Evolutionary conservation across 1,140 invertebrate genomes (phyloP).

Genomic region (Aphaenogaster rudis): DNA sequence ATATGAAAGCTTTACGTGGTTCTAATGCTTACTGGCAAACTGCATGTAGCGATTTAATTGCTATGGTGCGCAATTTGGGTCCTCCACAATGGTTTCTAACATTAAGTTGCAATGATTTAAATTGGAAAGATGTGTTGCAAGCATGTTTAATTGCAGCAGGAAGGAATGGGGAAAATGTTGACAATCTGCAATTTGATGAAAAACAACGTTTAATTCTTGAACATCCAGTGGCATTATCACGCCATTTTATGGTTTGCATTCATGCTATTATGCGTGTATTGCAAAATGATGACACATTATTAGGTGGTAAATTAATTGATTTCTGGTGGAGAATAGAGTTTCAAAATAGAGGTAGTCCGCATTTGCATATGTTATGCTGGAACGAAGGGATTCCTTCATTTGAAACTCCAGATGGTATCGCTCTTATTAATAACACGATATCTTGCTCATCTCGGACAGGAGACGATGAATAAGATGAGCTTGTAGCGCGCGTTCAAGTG

Average conservation of each 20-base stretch:
- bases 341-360: slow-evolving; percentile 1
- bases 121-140: background rate
- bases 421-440: background rate
- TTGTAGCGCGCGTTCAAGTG: background rate
- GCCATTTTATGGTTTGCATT: background rate
- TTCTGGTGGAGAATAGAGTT: background rate
- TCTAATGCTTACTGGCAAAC: slow-evolving; percentile 4
- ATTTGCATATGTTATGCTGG: background rate
- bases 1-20: background rate
- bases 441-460: background rate
- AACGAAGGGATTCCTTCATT: background rate
- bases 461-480: background rate
- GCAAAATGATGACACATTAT: background rate
- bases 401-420: background rate
- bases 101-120: background rate
- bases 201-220: background rate
- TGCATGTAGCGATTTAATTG: background rate
- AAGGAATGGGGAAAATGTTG: background rate
- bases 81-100: background rate
- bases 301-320: background rate
- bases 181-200: background rate
- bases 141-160: background rate
- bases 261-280: background rate
- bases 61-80: background rate
- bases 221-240: background rate